Conservation (phyloP, 2,888 invertebrate genomes). For the Hoplodrina blanda region DNA sequence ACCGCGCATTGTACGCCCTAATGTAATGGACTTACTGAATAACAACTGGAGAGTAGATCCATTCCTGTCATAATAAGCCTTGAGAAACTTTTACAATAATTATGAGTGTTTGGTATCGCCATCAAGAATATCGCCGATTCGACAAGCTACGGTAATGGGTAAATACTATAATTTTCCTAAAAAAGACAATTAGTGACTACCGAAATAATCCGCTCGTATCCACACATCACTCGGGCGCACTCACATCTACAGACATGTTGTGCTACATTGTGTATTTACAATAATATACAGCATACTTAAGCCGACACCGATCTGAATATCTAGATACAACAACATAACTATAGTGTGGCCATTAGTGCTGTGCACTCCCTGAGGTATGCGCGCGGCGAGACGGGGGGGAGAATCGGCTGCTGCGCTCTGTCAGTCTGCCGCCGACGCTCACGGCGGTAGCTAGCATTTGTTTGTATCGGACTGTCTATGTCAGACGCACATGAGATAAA, state of each 20-base stretch:
- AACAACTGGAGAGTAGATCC: slow-evolving; percentile 43
- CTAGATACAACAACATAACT: not conserved
- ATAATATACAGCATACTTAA: not conserved
- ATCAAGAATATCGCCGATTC: not conserved
- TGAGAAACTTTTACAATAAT: slow-evolving; percentile 4
- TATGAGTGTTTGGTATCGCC: not conserved
- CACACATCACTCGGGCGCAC: no score
- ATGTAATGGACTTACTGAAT: slow-evolving; percentile 63
- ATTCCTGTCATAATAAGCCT: slow-evolving; percentile 15
- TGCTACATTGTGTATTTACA: not conserved
- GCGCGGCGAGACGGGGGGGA: no score
- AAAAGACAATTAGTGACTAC: not conserved
- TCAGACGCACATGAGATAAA: no score
- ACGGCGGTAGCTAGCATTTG: no score
- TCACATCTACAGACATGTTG: not conserved
- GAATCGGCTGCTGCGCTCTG: no score
- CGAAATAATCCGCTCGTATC: not conserved
- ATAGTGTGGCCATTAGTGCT: no score
- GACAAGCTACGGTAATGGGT: not conserved
- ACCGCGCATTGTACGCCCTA: slow-evolving; percentile 57
- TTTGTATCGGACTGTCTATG: no score
- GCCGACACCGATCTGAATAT: no score
- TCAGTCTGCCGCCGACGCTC: no score
- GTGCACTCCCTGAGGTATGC: no score
- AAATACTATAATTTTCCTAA: no score